These are phyloP conservation scores for Phalera bucephala DNA, from an alignment of 2,888 invertebrate species.

Conservation along the genomic window DNA sequence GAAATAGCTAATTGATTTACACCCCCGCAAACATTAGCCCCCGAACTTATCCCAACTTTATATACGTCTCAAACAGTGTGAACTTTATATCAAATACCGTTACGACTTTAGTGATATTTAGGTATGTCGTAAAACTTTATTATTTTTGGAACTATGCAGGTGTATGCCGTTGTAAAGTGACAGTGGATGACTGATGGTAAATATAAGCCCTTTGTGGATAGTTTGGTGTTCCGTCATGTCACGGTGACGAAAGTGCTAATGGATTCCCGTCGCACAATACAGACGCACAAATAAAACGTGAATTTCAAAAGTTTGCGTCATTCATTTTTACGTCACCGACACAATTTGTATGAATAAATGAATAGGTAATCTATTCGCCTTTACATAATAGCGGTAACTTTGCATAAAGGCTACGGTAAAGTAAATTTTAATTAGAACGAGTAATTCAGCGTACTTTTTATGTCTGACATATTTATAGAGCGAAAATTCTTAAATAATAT, in stretches of 20 bases:
- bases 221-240: conserved; percentile 17
- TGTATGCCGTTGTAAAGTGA: conserved; percentile 46
- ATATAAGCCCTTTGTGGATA: conserved; percentile 50
- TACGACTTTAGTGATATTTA: conserved; percentile 29
- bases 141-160: conserved; percentile 21
- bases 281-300: conserved; percentile 23
- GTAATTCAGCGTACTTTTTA: too few relatives aligned
- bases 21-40: conserved; percentile 48
- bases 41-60: conserved; percentile 47
- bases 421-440: too few relatives aligned
- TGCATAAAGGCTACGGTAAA: too few relatives aligned
- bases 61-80: conserved; percentile 29
- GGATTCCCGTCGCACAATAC: conserved; percentile 25
- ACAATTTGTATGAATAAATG: conserved; percentile 28
- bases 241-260: conserved; percentile 34
- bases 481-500: too few relatives aligned
- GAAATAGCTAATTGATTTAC: conserved; percentile 73
- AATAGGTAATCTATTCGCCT: conserved; percentile 15
- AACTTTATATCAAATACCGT: conserved; percentile 30
- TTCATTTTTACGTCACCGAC: conserved; percentile 25
- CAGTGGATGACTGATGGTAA: conserved; percentile 67
- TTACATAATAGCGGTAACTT: background rate
- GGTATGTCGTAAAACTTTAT: conserved; percentile 23
- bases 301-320: conserved; percentile 23
- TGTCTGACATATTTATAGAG: too few relatives aligned